phyloP scores from a whole-genome alignment of 2,888 invertebrate genomes.

The Watsonalla binaria region DNA sequence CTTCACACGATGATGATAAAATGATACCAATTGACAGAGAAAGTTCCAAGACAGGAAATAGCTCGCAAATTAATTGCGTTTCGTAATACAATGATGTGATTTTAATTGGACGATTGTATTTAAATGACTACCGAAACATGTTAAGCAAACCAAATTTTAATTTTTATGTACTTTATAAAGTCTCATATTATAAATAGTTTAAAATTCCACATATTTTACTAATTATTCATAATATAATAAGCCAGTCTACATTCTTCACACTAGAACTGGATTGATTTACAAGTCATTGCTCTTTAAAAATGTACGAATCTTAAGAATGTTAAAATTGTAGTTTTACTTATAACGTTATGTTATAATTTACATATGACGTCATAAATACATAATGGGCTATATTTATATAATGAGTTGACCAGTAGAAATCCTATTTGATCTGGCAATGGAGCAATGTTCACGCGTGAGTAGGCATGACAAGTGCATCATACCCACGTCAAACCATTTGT shows the following conservation, averaged over 20 bases:
- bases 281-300: too few species aligned
- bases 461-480: slow-evolving; percentile 32
- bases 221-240: too few species aligned
- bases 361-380: slow-evolving; percentile 1
- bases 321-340: too few species aligned
- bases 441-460: slow-evolving; percentile 43
- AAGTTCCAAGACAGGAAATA: slow-evolving; percentile 34
- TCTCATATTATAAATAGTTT: too few species aligned
- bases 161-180: too few species aligned
- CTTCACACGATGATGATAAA: slow-evolving; percentile 34
- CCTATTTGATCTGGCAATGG: slow-evolving; percentile 21
- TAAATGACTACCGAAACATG: slow-evolving; percentile 18
- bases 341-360: too few species aligned
- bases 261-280: too few species aligned
- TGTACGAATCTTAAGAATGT: too few species aligned
- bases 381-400: neutral
- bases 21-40: slow-evolving; percentile 32
- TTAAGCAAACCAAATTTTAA: slow-evolving; percentile 13
- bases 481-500: slow-evolving; percentile 31
- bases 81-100: slow-evolving; percentile 35
- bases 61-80: slow-evolving; percentile 31
- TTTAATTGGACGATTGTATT: slow-evolving; percentile 45
- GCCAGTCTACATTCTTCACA: too few species aligned
- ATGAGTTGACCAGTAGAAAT: slow-evolving; percentile 8
- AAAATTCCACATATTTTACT: too few species aligned